Evolutionary conservation across 2,113 vertebrate genomes (phyloP), one percentile per base, ranked within the genome.

Genomic region (Cebidichthys violaceus): DNA sequence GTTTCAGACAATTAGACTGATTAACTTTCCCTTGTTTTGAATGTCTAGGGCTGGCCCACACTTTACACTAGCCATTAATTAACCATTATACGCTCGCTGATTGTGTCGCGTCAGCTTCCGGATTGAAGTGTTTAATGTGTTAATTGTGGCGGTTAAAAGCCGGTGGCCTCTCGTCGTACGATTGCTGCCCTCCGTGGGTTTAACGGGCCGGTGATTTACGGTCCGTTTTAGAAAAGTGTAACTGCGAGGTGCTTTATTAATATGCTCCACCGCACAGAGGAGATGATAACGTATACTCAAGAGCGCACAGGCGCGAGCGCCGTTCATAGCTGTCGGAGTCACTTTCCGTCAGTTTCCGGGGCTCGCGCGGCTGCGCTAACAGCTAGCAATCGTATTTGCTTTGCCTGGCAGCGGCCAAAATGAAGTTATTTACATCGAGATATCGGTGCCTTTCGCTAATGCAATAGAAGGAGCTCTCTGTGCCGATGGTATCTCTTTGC

Each of bases 31-130:
- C 89, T 90, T 88, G 94, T 94, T 94, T 94, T 92, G 93, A 94
- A 95, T 94, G 90, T 94, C 90, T 94, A 94, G 95, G 92, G 95
- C 92, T 89, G 94, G 94, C 94, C 91, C 88, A 89, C 95, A 95
- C 95, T 96, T 95, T 96, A 94, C 94, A 92, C 91, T 85, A 93
- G 43, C 86, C 83, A 96, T 96, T 96, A 96, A 96, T 96, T 91
- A 94, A 91, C 94, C 94, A 95, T 97, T 96, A 96, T 70, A n/a
- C n/a, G 87, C 91, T 87, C 88, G 90, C 87, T 45, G 90, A 95
- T 94, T 92, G 87, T 88, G 93, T 93, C 91, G 82, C 79, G 79
- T 88, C 90, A 67, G 92, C n/a, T 94, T 88, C 93, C 92, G 93
- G 84, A 92, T 90, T 95, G 90, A 92, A 96, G 95, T 96, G 94